Evolutionary conservation across 2,113 vertebrate species (phyloP), one percentile per base, ranked within the genome.

Genomic region (Peromyscus californicus): DNA sequence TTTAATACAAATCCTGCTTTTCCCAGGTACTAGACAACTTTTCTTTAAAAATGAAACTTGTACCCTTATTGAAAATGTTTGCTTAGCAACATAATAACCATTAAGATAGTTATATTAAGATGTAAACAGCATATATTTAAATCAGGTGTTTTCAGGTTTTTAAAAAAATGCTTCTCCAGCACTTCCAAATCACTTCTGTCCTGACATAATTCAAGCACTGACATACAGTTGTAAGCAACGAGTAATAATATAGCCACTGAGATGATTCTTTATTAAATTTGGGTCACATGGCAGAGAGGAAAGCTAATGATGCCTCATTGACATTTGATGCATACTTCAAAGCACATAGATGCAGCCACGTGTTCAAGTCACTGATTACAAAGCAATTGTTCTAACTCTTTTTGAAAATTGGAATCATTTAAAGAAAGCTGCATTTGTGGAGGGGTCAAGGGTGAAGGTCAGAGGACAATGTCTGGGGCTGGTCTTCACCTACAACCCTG

Each of bases 341-440:
- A 88, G 65, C 42, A 92, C 21, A 93, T 0, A 80, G 54, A 76
- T 21, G 24, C 31, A 33, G 7, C 22, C 26, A 65, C 24, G 36
- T 13, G 4, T 59, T 88, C 70, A n/a, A 48, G 54, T 95, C 29
- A 59, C 36, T 48, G 16, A 72, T 80, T 89, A 29, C 93, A 90
- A 83, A 72, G 29, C 36, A 51, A 54, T 39, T 12, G 42, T 63
- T 51, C 17, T 8, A 91, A 92, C 1, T 0, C 2, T 61, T 82
- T 90, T 88, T n/a, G 86, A 82, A 19, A 76, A 8, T 70, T 54
- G 13, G 76, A 78, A 90, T 61, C 39, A 89, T 80, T 57, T 95
- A 82, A 82, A 88, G 39, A 79, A 80, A 90, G 94, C 16, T 89
- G 33, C 39, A 82, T 39, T 76, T 95, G 19, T 72, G 31, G 61